A percentile compares a stretch with the other conserved stretches of the same genome.
Evolutionary conservation across 2,797 vertebrate species (phyloP).

Genomic region (Bothrops alternatus): DNA sequence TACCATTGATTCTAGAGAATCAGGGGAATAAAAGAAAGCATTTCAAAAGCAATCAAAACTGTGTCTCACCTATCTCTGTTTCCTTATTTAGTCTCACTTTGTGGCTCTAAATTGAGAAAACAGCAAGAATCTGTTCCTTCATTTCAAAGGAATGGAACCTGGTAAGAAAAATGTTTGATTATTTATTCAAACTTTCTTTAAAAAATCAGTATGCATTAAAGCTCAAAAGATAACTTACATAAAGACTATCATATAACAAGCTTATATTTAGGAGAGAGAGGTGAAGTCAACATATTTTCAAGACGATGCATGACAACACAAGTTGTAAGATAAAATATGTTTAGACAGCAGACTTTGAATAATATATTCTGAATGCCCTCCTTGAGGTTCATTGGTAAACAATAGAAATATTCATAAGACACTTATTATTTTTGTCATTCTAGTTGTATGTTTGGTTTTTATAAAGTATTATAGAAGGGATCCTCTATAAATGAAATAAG

Average conservation of each 20-base stretch:
- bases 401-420: slow-evolving; percentile 25
- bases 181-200: neutral
- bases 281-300: slow-evolving; percentile 21
- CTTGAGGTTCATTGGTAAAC: slow-evolving; percentile 32
- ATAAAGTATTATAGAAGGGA: slow-evolving; percentile 27
- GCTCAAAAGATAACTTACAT: neutral
- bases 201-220: slow-evolving; percentile 1
- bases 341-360: slow-evolving; percentile 39
- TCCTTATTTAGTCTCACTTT: neutral
- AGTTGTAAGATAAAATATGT: slow-evolving; percentile 28
- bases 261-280: neutral
- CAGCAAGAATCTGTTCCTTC: neutral
- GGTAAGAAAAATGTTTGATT: rapidly evolving
- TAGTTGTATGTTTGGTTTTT: slow-evolving; percentile 24
- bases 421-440: slow-evolving; percentile 47
- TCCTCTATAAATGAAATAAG: neutral
- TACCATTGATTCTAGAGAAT: neutral
- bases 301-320: slow-evolving; percentile 42
- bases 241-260: neutral
- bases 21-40: neutral
- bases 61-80: neutral
- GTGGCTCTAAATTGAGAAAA: neutral
- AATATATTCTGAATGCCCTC: slow-evolving; percentile 47
- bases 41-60: neutral
- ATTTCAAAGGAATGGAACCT: neutral